phyloP scores from a whole-genome alignment of 2,888 invertebrate genomes.

The Amblyteles armatorius region DNA sequence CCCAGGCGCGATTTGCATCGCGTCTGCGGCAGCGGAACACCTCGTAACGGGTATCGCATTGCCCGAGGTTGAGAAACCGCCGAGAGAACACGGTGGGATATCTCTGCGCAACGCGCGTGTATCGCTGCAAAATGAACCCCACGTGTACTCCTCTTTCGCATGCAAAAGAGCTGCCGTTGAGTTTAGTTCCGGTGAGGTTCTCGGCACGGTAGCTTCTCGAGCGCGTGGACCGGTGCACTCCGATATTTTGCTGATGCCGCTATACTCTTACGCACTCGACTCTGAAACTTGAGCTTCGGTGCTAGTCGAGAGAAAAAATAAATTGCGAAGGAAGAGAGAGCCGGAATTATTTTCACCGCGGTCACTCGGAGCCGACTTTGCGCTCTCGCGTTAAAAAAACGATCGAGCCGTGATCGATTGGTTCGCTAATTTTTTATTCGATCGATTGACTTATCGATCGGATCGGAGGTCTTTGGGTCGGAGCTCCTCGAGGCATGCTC shows the following conservation, averaged over 20 bases:
- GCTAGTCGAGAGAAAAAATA: neutral
- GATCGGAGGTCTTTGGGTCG: too few species aligned
- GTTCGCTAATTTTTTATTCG: too few species aligned
- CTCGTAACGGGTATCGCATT: constrained; percentile 24
- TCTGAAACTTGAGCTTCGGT: neutral
- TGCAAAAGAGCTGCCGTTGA: constrained; percentile 79
- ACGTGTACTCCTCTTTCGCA: constrained; percentile 79
- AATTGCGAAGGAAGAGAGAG: neutral
- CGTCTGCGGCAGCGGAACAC: neutral
- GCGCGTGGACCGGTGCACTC: constrained; percentile 25
- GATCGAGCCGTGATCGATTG: neutral
- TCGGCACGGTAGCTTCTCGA: constrained; percentile 73
- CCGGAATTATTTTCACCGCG: neutral
- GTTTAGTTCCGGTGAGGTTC: constrained; percentile 51
- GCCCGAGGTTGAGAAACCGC: constrained; percentile 28
- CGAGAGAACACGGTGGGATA: constrained; percentile 67
- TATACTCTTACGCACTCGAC: neutral
- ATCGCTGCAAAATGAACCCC: constrained; percentile 74
- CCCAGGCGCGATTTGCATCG: constrained; percentile 51
- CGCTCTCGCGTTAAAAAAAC: neutral
- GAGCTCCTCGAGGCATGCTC: neutral
- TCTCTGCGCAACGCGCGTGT: constrained; percentile 81
- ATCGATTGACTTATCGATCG: too few species aligned
- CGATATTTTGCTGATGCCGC: neutral
- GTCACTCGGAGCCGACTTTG: neutral